Base-by-base conservation (phyloP, 1,140 invertebrate genomes). In the Hycleus phaleratus region DNA sequence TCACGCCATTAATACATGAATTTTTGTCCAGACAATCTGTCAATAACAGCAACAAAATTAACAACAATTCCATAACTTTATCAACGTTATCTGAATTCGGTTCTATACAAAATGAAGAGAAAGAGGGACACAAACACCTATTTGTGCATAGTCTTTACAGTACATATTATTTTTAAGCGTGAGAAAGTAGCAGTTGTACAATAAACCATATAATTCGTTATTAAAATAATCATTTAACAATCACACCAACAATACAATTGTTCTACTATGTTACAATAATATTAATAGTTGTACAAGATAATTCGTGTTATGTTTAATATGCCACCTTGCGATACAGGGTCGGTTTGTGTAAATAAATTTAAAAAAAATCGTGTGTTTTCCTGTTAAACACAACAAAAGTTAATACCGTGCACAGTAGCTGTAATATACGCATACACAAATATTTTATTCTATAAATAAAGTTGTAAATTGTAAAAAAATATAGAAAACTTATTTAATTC, bases 281-380 rank as follows among this genome's bases (percentile, higher is more conserved):
- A 60, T 60, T 60, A 63, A 60, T 63, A 60, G 58, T 60, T 58
- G 61, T 60, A 58, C 58, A 63, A 63, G 58, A 60, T 59, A 59
- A 63, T 63, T 60, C 32, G 3, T 32, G 58, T 63, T 32, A 32
- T 63, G 61, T 63, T 63, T 60, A 58, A 60, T 60, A 63, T 60
- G 58, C 55, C 48, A 32, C 32, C 32, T 32, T 32, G 32, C 32
- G 43, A 51, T 58, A 60, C 61, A 55, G 61, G 32, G 32, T 32
- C 32, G 32, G 32, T 32, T 55, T 58, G 56, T 58, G 61, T 46
- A 51, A 32, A 60, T 54, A 55, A 58, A 54, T 55, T 56, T 59
- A 59, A 59, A 59, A 48, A 32, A 59, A 58, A 39, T 58, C 46
- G 46, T 56, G 61, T 63, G 59, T 63, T 63, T 63, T 63, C 61